These are phyloP conservation scores for Lamellibrachia columna DNA, from an alignment of 2,888 invertebrate genomes.

Conservation along the genomic window DNA sequence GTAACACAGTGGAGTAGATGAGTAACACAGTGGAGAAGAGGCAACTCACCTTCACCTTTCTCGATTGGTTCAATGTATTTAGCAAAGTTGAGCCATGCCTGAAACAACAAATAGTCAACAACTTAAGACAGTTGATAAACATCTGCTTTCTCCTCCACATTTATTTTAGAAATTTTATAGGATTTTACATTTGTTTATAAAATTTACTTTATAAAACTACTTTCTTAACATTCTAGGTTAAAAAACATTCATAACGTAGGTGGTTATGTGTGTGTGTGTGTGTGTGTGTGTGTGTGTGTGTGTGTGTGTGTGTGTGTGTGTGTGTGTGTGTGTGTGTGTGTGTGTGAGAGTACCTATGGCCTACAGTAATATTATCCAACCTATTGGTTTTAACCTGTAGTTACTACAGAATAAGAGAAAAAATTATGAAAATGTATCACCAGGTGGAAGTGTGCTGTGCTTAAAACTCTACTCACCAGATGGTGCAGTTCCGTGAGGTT, in stretches of 20 bases:
- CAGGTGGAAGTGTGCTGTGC: background rate
- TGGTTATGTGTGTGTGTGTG: too few species aligned
- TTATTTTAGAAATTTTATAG: background rate
- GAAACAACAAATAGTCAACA: slow-evolving; percentile 24
- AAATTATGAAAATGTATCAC: background rate
- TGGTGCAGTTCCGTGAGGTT: slow-evolving; percentile 39
- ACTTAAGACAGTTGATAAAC: slow-evolving; percentile 47
- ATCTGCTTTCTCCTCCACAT: slow-evolving; percentile 3
- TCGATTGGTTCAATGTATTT: slow-evolving; percentile 84
- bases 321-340: too few species aligned
- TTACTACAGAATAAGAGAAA: background rate
- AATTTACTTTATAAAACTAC: background rate
- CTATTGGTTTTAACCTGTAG: background rate
- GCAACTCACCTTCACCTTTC: slow-evolving; percentile 68
- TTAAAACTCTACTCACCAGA: background rate
- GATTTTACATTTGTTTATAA: too few species aligned
- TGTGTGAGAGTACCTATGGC: background rate
- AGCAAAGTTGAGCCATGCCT: slow-evolving; percentile 70
- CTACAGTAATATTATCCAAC: background rate
- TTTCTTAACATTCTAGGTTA: too few species aligned
- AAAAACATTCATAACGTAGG: too few species aligned
- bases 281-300: too few species aligned
- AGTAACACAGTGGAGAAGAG: background rate
- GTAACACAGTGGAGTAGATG: background rate
- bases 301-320: too few species aligned